These are phyloP conservation scores for Paradoxurus hermaphroditus DNA, from an alignment of 2,113 vertebrate species.

Conservation along the genomic window DNA sequence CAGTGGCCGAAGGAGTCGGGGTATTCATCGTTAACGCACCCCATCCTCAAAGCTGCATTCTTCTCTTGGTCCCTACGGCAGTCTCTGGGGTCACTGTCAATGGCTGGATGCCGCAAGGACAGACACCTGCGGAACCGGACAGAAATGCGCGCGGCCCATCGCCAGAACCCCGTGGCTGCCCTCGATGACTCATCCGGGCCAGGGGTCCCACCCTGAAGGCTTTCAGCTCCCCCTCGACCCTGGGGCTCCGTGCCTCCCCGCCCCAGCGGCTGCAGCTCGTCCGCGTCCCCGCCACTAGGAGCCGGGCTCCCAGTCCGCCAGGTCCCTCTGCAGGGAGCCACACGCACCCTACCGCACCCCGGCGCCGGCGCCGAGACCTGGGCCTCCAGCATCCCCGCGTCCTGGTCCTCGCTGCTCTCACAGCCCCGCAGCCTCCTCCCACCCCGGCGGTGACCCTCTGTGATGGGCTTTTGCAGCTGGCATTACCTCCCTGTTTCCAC, in stretches of 20 bases:
- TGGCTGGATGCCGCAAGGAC: slow-evolving; percentile 93
- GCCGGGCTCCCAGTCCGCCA: neutral
- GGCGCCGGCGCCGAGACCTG: neutral
- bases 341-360: neutral
- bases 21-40: too few species aligned
- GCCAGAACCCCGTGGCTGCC: neutral
- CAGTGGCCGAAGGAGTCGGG: too few species aligned
- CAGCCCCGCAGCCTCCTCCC: neutral
- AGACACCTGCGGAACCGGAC: slow-evolving; percentile 92
- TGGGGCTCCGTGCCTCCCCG: neutral
- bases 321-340: neutral
- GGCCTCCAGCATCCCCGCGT: neutral
- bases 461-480: neutral
- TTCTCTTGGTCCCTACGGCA: too few species aligned
- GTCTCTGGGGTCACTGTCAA: too few species aligned
- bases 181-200: neutral
- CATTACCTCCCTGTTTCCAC: neutral
- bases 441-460: neutral
- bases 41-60: too few species aligned
- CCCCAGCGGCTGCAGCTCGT: neutral
- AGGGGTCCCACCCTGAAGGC: neutral
- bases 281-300: neutral
- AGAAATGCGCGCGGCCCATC: slow-evolving; percentile 84
- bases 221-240: neutral
- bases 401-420: neutral